Evolutionary conservation across 2,888 invertebrate species (phyloP), one percentile per base, ranked within the genome.

Genomic region (Autographa pulchrina): DNA sequence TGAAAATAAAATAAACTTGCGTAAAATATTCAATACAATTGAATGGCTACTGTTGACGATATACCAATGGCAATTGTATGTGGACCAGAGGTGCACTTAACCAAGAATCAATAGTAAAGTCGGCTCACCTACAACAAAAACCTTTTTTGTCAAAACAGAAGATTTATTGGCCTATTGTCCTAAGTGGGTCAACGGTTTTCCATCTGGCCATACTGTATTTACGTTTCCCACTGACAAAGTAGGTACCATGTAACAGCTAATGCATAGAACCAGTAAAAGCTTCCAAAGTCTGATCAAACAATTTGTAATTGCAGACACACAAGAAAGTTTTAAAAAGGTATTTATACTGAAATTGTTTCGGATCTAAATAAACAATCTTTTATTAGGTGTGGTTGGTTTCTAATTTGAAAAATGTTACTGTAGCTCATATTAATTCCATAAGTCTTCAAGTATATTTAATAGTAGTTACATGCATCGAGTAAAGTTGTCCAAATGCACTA

Each of bases 141-240:
- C 77, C 88, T 91, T 92, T 92, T 93, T 93, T 88, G 90, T 92
- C 89, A 90, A 89, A 89, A 89, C 88, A 86, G 86, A 86, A 91
- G 91, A 94, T 94, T 95, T 94, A 94, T 93, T 89, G 86, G 82
- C 82, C 90, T 87, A 93, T 94, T 94, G 93, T 93, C 81, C 80
- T 78, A 92, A 89, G 90, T 94, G 81, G 94, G 94, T 92, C 94
- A 94, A 91, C 85, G 86, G 89, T 91, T 93, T 91, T 90, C 89
- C 89, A 90, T 89, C 86, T 88, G 84, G 88, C 84, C 85, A 83
- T 84, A 68, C 81, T 72, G 78, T 84, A 87, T 89, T 90, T 89
- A 86, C 87, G 88, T 85, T 90, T 85, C 83, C 87, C 84, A 88
- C 86, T 85, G 85, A 86, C 86, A 87, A 88, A 86, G 84, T 84